phyloP scores from a whole-genome alignment of 2,797 vertebrate species.

The Periophthalmus magnuspinnatus region DNA sequence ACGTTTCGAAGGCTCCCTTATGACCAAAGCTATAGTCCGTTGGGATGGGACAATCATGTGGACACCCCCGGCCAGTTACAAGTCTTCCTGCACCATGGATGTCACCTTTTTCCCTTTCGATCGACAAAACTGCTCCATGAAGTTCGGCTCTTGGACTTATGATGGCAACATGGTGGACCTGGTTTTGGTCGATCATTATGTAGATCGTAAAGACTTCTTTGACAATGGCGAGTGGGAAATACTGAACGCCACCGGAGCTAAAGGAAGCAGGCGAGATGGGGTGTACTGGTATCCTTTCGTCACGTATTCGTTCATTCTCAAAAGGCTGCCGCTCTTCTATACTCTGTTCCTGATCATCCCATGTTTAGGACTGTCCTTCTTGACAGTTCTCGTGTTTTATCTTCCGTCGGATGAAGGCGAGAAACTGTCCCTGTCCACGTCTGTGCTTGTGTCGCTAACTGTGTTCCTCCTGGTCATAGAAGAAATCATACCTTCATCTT shows the following conservation, averaged over 20 bases:
- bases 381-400: conserved; percentile 94
- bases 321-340: conserved; percentile 91
- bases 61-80: conserved; percentile 93
- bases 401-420: conserved; percentile 95
- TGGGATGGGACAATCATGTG: conserved; percentile 87
- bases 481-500: conserved; percentile 96
- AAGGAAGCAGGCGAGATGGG: conserved; percentile 86
- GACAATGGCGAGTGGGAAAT: conserved; percentile 98
- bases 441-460: conserved; percentile 92
- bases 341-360: conserved; percentile 95
- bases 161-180: conserved; percentile 93
- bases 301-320: conserved; percentile 91
- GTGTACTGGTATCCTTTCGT: conserved; percentile 88
- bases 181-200: conserved; percentile 86
- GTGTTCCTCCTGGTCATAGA: conserved; percentile 96
- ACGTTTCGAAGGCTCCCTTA: conserved; percentile 91
- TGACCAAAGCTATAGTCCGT: conserved; percentile 92
- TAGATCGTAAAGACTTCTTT: conserved; percentile 93
- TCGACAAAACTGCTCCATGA: conserved; percentile 96
- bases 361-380: conserved; percentile 91
- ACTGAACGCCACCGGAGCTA: conserved; percentile 86
- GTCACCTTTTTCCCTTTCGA: conserved; percentile 97
- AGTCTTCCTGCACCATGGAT: conserved; percentile 94
- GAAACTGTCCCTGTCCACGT: conserved; percentile 93
- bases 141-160: conserved; percentile 96